A percentile compares a stretch with the other conserved stretches of the same genome.
Evolutionary conservation across 2,888 invertebrate genomes (phyloP).

Genomic region (Sepioteuthis lessoniana): DNA sequence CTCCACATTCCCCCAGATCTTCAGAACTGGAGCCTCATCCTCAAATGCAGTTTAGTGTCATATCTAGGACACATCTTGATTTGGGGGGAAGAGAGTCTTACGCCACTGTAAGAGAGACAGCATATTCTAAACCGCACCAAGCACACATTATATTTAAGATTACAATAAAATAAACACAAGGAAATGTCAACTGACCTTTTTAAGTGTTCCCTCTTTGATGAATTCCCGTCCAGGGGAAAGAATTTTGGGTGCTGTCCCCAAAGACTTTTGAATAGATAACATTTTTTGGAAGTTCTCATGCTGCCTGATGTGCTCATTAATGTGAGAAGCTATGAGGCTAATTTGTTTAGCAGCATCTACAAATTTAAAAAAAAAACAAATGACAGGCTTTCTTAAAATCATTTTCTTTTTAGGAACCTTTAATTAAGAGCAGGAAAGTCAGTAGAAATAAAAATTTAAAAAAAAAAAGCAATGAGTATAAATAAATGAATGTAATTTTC

Average conservation of each 20-base stretch:
- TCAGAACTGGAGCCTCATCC: no score
- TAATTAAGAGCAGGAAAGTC: background rate
- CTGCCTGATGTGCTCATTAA: slow-evolving; percentile 83
- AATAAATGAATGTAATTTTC: background rate
- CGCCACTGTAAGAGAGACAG: no score
- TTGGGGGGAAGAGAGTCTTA: no score
- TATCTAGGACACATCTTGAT: no score
- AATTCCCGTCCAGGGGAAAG: slow-evolving; percentile 83
- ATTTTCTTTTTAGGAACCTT: background rate
- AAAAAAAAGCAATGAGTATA: background rate
- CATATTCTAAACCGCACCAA: no score
- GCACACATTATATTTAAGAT: slow-evolving; percentile 78
- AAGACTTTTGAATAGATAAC: slow-evolving; percentile 81
- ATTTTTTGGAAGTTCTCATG: slow-evolving; percentile 84
- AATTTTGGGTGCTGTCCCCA: slow-evolving; percentile 81
- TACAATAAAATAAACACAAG: slow-evolving; percentile 80
- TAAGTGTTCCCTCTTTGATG: slow-evolving; percentile 79
- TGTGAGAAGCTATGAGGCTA: slow-evolving; percentile 82
- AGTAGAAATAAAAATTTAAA: no score
- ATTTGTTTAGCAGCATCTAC: slow-evolving; percentile 82
- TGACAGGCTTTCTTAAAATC: background rate
- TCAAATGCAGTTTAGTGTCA: no score
- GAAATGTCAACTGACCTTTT: slow-evolving; percentile 67
- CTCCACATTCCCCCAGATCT: no score
- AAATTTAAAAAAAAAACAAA: slow-evolving; percentile 44